Evolutionary conservation across 2,888 invertebrate genomes (phyloP), one percentile per base, ranked within the genome.

Genomic region (Rhimphoctona megacephalus): DNA sequence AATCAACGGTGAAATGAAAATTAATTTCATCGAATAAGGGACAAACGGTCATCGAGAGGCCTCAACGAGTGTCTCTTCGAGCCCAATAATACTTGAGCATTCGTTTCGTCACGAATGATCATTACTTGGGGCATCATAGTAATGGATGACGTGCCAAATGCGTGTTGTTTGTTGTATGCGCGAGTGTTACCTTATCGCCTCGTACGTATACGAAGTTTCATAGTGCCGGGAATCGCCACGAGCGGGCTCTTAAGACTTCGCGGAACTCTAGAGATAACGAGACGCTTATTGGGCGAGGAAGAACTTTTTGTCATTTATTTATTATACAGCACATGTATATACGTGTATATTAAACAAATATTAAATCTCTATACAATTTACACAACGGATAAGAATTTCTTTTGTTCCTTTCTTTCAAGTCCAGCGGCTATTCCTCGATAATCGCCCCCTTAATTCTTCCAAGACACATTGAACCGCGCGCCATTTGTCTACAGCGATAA

Each of bases 41-140:
- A 54, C 36, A 74, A 49, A 70, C 57, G 57, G 33, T 73, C 66
- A 43, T 79, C 82, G 61, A 82, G 78, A 14, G 64, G 82, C 57
- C 73, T 61, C 33, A 66, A 73, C 1, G 77, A 54, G 33, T 81
- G 85, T 82, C 78, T 81, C 49, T 70, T 33, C 2, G 49, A 19
- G 19, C 49, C 39, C 30, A 69, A 57, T 22, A 69, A 73, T 73
- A 61, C 22, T 81, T 19, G 36, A 14, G 49, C 46, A 39, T 54
- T 52, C 11, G 43, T 73, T 81, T 82, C 82, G 82, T 79, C n/a
- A 77, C 19, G 64, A 39, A 82, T 67, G 43, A 74, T 39, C 49
- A 54, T 72, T 54, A 57, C 73, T 82, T 43, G 57, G 73, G 49
- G 22, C 85, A 85, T 61, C 82, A 74, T 85, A 82, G 78, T 70